These are phyloP conservation scores for Stomorhina lunata DNA, from an alignment of 2,888 invertebrate genomes.

Conservation along the genomic window DNA sequence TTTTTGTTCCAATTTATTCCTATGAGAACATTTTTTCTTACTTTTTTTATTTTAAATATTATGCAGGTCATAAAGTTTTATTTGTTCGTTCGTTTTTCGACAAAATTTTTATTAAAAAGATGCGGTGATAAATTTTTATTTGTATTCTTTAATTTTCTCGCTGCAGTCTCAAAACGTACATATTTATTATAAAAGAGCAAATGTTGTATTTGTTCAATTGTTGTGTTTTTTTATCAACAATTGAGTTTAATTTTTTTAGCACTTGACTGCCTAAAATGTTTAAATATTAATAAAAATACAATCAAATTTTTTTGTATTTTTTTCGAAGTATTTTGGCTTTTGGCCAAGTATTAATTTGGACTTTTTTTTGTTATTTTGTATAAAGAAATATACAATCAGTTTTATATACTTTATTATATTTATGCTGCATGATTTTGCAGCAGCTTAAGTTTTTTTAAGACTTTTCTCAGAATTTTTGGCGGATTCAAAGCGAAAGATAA, in stretches of 20 bases:
- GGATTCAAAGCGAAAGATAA: constrained; percentile 18
- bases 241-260: constrained; percentile 31
- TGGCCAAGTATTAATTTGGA: constrained; percentile 41
- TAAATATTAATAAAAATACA: constrained; percentile 1
- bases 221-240: constrained; percentile 23
- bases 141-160: constrained; percentile 20
- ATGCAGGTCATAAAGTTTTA: constrained; percentile 24
- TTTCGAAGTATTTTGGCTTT: constrained; percentile 14
- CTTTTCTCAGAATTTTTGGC: neutral
- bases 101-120: constrained; percentile 15
- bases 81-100: constrained; percentile 1
- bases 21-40: neutral
- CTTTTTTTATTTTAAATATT: neutral
- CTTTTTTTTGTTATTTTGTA: neutral
- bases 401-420: constrained; percentile 15
- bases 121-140: constrained; percentile 26
- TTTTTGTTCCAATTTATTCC: too few species aligned
- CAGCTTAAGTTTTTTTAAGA: neutral
- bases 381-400: neutral
- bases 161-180: neutral
- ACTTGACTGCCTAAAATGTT: constrained; percentile 46
- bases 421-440: constrained; percentile 33
- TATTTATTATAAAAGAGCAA: neutral
- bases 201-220: neutral
- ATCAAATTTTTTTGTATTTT: neutral